phyloP scores from a whole-genome alignment of 2,113 vertebrate genomes.

The Dissostichus mawsoni region DNA sequence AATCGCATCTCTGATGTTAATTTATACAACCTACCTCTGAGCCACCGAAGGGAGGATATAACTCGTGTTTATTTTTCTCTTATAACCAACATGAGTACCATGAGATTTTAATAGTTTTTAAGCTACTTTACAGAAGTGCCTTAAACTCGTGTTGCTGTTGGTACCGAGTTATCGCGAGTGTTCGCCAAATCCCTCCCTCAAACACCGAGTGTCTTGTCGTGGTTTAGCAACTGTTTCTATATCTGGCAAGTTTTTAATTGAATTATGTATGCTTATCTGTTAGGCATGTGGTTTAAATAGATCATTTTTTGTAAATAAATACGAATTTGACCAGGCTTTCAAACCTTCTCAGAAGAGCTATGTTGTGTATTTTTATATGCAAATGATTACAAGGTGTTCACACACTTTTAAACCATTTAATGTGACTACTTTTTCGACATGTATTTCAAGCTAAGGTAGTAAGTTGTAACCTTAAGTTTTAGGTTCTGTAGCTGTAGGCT shows the following conservation, averaged over 20 bases:
- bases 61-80: too few relatives aligned
- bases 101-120: not conserved
- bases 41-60: not conserved
- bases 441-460: not conserved
- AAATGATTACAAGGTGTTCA: not conserved
- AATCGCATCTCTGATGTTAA: not conserved
- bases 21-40: not conserved
- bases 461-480: not conserved
- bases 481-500: not conserved
- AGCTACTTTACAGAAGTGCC: too few relatives aligned
- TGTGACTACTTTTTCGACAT: not conserved
- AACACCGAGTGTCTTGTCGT: too few relatives aligned
- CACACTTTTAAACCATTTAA: not conserved
- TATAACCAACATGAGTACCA: too few relatives aligned
- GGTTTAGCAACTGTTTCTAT: too few relatives aligned
- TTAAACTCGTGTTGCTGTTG: too few relatives aligned
- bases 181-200: too few relatives aligned
- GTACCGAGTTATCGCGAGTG: too few relatives aligned
- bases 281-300: not conserved
- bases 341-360: not conserved
- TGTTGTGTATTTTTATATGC: not conserved
- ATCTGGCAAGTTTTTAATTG: too few relatives aligned
- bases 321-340: not conserved
- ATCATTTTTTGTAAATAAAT: not conserved
- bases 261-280: too few relatives aligned